Percentiles rank a stretch among this genome's conserved stretches.
These are phyloP conservation scores for Anabas testudineus DNA, from an alignment of 2,797 vertebrate species.

Conservation along the genomic window DNA sequence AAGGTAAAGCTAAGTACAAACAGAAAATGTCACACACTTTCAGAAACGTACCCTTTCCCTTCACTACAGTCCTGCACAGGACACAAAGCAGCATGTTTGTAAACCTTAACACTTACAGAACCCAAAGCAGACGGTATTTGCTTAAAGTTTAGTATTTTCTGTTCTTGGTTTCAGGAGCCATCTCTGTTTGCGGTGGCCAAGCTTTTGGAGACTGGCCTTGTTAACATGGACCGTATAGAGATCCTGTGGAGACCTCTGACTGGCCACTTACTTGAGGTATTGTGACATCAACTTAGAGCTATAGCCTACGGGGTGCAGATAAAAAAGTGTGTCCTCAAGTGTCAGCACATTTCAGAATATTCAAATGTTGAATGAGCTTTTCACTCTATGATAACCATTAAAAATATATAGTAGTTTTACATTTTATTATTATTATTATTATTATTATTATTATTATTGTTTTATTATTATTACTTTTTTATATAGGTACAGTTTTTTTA, in stretches of 20 bases:
- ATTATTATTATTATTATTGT: too few relatives aligned
- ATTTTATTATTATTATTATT: too few relatives aligned
- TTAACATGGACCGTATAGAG: conserved; percentile 99
- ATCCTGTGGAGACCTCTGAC: conserved; percentile 98
- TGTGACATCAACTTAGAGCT: conserved; percentile 50
- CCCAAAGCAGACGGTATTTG: neutral
- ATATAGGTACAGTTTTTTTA: neutral
- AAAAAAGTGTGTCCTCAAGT: neutral
- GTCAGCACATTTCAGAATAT: neutral
- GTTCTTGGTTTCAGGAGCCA: conserved; percentile 86
- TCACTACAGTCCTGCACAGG: neutral
- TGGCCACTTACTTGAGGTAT: conserved; percentile 95
- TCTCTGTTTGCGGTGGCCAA: conserved; percentile 99
- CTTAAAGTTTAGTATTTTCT: neutral
- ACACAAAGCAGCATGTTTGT: neutral
- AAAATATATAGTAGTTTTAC: too few relatives aligned
- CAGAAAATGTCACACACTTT: too few relatives aligned
- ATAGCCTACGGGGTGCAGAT: neutral
- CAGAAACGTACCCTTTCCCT: neutral
- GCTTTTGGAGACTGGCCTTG: conserved; percentile 95
- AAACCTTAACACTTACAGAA: neutral
- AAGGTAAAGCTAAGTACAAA: conserved; percentile 83
- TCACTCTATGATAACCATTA: too few relatives aligned
- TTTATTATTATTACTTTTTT: too few relatives aligned
- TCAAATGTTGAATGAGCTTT: too few relatives aligned